A percentile compares a stretch with the other conserved stretches of the same genome.
These are phyloP conservation scores for Drosophila meridionalis DNA, from an alignment of 2,888 invertebrate genomes.

Conservation along the genomic window DNA sequence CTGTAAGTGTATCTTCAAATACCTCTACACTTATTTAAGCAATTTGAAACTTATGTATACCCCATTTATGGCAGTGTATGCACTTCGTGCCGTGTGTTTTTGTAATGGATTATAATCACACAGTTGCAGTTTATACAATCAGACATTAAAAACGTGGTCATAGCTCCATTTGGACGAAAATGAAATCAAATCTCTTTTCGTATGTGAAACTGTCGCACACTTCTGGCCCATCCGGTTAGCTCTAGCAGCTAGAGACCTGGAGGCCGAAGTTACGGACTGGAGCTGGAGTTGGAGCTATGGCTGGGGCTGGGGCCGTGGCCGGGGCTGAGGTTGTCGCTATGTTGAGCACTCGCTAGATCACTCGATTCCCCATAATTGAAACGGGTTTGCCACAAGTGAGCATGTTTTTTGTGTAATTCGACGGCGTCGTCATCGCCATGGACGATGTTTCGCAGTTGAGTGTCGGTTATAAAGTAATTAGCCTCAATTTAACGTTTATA, in stretches of 20 bases:
- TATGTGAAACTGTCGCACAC: slow-evolving; percentile 64
- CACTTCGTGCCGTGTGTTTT: slow-evolving; percentile 5
- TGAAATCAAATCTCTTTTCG: slow-evolving; percentile 69
- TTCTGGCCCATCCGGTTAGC: slow-evolving; percentile 66
- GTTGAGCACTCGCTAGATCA: slow-evolving; percentile 47
- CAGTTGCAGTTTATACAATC: slow-evolving; percentile 51
- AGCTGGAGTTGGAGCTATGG: slow-evolving; percentile 10
- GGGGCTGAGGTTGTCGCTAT: slow-evolving; percentile 37
- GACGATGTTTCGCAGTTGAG: slow-evolving; percentile 73
- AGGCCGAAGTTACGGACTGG: slow-evolving; percentile 8
- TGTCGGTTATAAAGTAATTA: slow-evolving; percentile 80
- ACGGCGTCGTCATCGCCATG: slow-evolving; percentile 49
- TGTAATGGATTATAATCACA: slow-evolving; percentile 17
- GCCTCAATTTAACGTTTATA: slow-evolving; percentile 81
- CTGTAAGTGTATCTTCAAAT: background rate
- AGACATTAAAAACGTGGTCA: slow-evolving; percentile 66
- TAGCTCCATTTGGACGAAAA: slow-evolving; percentile 66
- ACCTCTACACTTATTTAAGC: background rate
- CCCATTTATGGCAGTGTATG: slow-evolving; percentile 36
- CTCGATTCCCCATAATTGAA: slow-evolving; percentile 72
- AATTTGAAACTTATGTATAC: background rate
- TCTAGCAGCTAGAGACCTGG: slow-evolving; percentile 13
- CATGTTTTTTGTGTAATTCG: slow-evolving; percentile 56
- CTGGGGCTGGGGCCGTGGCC: slow-evolving; percentile 4
- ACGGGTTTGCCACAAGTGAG: slow-evolving; percentile 79